Base-by-base conservation (phyloP, 2,888 invertebrate genomes). In the Harpalus rubripes region DNA sequence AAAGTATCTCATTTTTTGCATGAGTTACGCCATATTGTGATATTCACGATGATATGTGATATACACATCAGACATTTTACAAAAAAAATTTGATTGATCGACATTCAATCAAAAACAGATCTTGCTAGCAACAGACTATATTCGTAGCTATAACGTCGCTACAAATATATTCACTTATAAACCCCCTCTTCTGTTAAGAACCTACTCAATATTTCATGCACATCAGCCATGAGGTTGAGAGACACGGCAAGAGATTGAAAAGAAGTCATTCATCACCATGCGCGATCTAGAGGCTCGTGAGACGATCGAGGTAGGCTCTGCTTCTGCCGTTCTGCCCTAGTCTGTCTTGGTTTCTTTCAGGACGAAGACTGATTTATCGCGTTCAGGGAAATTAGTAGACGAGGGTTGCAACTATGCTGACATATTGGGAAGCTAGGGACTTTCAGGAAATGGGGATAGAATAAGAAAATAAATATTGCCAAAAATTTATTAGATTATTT, bases 311-410 rank as follows among this genome's bases (percentile, higher is more conserved):
- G 44, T 52, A 52, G 44, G 44, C 32, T 32, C 32, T 32, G 32
- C 63, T 63, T 63, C 63, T 52, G 44, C 44, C 44, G 26, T 63
- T 63, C 63, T 52, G 44, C 44, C 44, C 32, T 8, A 52, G 10
- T 52, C 44, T 52, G 44, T 52, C 44, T 52, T 52, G 63, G 63
- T 63, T 63, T 59, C 44, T 61, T 81, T 81, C 80, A 81, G 8
- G 59, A 22, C 80, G 63, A 81, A 81, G 80, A 81, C 63, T 81
- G 80, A 81, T 81, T 81, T 81, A 81, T 81, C 59, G 80, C 61
- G 59, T 81, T 39, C 80, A 81, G 59, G 44, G 41, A 63, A 59
- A 63, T 63, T 81, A 81, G 79, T 22, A 22, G 58, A 39, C 59
- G 39, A 61, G 59, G 63, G 63, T 52, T 12, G 10, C 44, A 52